phyloP scores from a whole-genome alignment of 53 echinoderm and acorn worm species.

The Paelopatides confundens region DNA sequence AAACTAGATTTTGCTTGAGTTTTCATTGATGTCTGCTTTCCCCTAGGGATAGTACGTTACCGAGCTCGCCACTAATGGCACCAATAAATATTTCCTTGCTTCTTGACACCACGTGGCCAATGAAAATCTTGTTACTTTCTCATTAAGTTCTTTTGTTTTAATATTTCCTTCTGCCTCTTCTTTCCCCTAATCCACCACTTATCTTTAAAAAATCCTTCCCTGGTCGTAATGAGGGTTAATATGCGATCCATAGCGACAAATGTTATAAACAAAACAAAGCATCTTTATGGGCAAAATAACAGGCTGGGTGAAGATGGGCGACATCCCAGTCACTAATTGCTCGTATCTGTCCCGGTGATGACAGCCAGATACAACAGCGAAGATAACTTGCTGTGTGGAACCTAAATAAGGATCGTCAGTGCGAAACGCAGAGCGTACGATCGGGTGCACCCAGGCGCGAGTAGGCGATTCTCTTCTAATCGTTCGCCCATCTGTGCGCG shows the following conservation, averaged over 20 bases:
- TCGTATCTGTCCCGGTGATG: slow-evolving; percentile 26
- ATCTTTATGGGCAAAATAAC: slow-evolving; percentile 34
- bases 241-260: slow-evolving; percentile 44
- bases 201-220: background rate
- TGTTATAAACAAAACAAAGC: slow-evolving; percentile 45
- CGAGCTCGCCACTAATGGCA: slow-evolving; percentile 20
- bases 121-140: slow-evolving; percentile 37
- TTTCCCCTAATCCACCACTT: background rate
- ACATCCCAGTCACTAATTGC: slow-evolving; percentile 32
- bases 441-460: slow-evolving; percentile 29
- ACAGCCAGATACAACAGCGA: slow-evolving; percentile 28
- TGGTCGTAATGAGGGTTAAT: slow-evolving; percentile 32
- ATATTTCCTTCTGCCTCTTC: background rate
- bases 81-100: background rate
- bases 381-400: background rate
- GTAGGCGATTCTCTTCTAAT: slow-evolving; percentile 17
- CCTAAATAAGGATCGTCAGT: slow-evolving; percentile 35
- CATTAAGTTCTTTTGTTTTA: slow-evolving; percentile 41
- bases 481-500: slow-evolving; percentile 33
- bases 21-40: background rate
- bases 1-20: background rate
- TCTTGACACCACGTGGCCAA: slow-evolving; percentile 6
- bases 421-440: slow-evolving; percentile 32
- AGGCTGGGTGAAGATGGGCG: slow-evolving; percentile 21
- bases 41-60: slow-evolving; percentile 26